phyloP scores from a whole-genome alignment of 2,797 vertebrate genomes.

The Phrynocephalus guinanensis region DNA sequence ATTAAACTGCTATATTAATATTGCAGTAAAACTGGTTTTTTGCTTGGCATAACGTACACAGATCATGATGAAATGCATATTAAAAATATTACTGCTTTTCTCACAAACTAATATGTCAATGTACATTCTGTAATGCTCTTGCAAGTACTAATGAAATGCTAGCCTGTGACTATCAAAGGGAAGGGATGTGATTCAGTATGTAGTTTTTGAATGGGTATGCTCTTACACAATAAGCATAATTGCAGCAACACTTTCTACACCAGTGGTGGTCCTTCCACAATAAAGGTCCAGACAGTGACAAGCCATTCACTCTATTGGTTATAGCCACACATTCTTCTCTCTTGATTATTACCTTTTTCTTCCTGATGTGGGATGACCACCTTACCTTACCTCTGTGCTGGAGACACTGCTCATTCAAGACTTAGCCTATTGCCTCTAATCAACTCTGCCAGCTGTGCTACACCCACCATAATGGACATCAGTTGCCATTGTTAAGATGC shows the following conservation, averaged over 20 bases:
- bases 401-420: too few species aligned
- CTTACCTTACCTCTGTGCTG: too few species aligned
- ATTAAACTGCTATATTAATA: neutral
- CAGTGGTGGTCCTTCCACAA: neutral
- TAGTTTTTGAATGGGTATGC: neutral
- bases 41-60: neutral
- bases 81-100: neutral
- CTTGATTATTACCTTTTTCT: neutral
- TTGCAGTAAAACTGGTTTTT: neutral
- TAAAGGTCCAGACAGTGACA: neutral
- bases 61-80: neutral
- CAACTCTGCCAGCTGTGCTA: too few species aligned
- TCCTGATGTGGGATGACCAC: neutral
- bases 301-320: neutral
- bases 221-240: neutral
- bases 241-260: too few species aligned
- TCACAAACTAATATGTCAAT: neutral
- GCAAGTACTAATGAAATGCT: slow-evolving; percentile 16
- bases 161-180: neutral
- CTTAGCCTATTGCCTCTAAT: too few species aligned
- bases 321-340: neutral
- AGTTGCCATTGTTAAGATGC: neutral
- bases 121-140: slow-evolving; percentile 3
- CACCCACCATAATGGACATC: too few species aligned
- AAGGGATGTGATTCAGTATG: neutral